Evolutionary conservation across 2,888 invertebrate species (phyloP), one percentile per base, ranked within the genome.

Genomic region (Drosophila atripex): DNA sequence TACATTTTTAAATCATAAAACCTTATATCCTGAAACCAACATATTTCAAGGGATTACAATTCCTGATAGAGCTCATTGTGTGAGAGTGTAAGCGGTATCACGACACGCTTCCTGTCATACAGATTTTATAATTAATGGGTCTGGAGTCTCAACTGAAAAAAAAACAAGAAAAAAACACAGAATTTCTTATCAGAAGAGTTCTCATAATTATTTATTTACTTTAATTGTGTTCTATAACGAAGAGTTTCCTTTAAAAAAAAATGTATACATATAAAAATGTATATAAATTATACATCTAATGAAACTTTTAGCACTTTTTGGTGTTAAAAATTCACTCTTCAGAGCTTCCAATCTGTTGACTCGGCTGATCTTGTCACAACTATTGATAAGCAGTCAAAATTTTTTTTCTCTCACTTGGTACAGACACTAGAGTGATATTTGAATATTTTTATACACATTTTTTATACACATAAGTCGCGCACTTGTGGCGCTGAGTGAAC

Each of bases 371-470:
- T 43, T 41, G 1, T 2, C 9, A 11, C 4, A 11, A 1, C 11
- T 38, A 25, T 55, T 61, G 78, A 80, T 78, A 72, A 78, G 56
- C 30, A 8, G 14, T 32, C 64, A 5, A 21, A 52, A 53, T 41
- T 57, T 21, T 3, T 2, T 43, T n/a, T 11, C 9, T 30, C 23
- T 5, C 41, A 3, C 38, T 35, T 12, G 38, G n/a, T 16, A 30
- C 14, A 45, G 43, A 35, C 30, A 38, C 21, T 12, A 30, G 25
- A 28, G 11, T 45, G 50, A 50, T 61, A 12, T 35, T 46, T 14
- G 32, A n/a, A 30, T 45, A 12, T 6, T 35, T 5, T 6, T 5
- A 35, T 14, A 6, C 14, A 16, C 30, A 28, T 11, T 16, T 6
- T 28, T 18, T 4, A 43, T 43, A 49, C 9, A 9, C n/a, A n/a